Evolutionary conservation across 2,888 invertebrate genomes (phyloP).

Genomic region (Xestobium rufovillosum): DNA sequence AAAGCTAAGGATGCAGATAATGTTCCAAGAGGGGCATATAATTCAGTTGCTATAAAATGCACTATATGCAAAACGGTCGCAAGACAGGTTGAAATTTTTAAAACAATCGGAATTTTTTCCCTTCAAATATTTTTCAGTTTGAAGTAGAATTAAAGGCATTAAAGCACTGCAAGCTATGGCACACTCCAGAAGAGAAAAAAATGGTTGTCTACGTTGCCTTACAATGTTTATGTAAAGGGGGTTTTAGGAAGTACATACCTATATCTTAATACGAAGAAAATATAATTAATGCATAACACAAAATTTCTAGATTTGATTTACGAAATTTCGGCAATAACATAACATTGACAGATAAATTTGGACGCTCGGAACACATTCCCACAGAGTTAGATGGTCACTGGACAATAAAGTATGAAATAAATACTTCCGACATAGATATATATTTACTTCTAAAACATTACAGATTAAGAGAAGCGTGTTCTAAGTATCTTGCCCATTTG

Average conservation of each 20-base stretch:
- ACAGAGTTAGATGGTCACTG: slow-evolving; percentile 21
- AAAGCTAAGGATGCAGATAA: no score
- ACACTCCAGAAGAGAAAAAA: slow-evolving; percentile 3
- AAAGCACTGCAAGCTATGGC: background rate
- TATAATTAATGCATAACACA: background rate
- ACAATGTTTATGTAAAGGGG: slow-evolving; percentile 18
- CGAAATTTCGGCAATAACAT: slow-evolving; percentile 17
- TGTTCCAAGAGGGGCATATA: no score
- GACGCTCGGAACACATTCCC: slow-evolving; percentile 18
- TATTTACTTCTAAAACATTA: no score
- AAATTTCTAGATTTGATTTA: slow-evolving; percentile 22
- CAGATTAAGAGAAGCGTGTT: no score
- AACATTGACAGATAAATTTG: slow-evolving; percentile 16
- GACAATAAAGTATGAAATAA: slow-evolving; percentile 22
- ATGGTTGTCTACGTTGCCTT: slow-evolving; percentile 10
- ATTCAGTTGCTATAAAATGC: slow-evolving; percentile 24
- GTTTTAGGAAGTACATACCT: slow-evolving; percentile 21
- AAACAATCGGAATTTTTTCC: no score
- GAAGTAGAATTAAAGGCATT: no score
- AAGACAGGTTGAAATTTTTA: slow-evolving; percentile 21
- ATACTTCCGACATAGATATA: no score
- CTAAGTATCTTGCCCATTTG: no score
- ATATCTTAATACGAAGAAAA: background rate
- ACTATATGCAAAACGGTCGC: slow-evolving; percentile 24
- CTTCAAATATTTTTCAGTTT: no score